Evolutionary conservation across 2,888 invertebrate genomes (phyloP).

Genomic region (Physocephala rufipes): DNA sequence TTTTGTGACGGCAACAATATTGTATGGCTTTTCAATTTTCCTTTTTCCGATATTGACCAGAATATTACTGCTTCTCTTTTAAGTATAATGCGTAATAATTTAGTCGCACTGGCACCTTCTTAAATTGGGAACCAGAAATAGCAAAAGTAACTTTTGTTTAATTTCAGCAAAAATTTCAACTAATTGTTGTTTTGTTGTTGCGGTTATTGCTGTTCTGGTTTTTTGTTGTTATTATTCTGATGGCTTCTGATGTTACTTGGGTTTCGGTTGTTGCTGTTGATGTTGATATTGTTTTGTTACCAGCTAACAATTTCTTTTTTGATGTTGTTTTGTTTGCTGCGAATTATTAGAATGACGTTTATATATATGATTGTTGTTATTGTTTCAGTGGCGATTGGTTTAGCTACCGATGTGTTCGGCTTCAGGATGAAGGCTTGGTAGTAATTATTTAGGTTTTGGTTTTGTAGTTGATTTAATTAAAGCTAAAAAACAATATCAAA

Average conservation of each 20-base stretch:
- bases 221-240: not conserved
- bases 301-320: slow-evolving; percentile 26
- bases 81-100: slow-evolving; percentile 43
- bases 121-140: slow-evolving; percentile 27
- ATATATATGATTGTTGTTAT: slow-evolving; percentile 20
- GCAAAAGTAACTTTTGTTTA: slow-evolving; percentile 23
- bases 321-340: slow-evolving; percentile 3
- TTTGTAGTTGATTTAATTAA: no score
- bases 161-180: not conserved
- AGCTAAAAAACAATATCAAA: no score
- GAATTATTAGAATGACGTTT: not conserved
- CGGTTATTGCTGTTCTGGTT: not conserved
- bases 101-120: slow-evolving; percentile 28
- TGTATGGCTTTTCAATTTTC: slow-evolving; percentile 4
- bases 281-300: no score
- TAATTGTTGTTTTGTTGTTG: not conserved
- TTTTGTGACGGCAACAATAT: not conserved
- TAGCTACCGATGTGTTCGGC: not conserved
- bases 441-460: no score
- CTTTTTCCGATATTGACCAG: slow-evolving; percentile 1
- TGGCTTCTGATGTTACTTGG: not conserved
- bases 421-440: no score
- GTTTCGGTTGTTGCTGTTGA: no score
- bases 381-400: slow-evolving; percentile 38
- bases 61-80: slow-evolving; percentile 1